Percentiles rank a stretch among this genome's conserved stretches.
Conservation (phyloP, 1,140 invertebrate species). For the Drosophila pectinifera region DNA sequence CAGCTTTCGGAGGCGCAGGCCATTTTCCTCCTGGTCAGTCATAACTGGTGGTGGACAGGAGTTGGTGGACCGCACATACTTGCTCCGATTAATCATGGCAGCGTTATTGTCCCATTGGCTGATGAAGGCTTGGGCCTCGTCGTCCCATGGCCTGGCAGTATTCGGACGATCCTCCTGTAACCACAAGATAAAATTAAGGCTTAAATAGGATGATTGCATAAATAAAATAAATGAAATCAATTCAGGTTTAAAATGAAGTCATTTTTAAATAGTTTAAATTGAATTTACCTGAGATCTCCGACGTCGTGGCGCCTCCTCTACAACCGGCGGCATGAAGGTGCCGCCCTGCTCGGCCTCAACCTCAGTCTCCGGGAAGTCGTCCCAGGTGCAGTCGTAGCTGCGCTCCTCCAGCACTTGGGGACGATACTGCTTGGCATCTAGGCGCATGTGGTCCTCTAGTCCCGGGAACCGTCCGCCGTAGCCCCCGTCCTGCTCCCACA, state of each 20-base stretch:
- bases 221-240: too few relatives aligned
- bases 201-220: too few relatives aligned
- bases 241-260: too few relatives aligned
- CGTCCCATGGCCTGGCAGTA: slow-evolving; percentile 41
- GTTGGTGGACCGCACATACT: background rate
- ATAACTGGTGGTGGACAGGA: background rate
- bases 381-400: slow-evolving; percentile 52
- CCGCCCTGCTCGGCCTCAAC: background rate
- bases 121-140: slow-evolving; percentile 32
- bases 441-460: background rate
- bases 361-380: slow-evolving; percentile 39
- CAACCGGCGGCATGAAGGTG: background rate
- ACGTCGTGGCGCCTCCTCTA: background rate
- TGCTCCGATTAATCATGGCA: slow-evolving; percentile 23
- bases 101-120: slow-evolving; percentile 38
- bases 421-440: slow-evolving; percentile 44
- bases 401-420: slow-evolving; percentile 25
- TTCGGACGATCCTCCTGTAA: slow-evolving; percentile 12
- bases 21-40: background rate
- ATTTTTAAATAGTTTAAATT: too few relatives aligned
- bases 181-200: too few relatives aligned
- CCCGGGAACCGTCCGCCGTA: background rate
- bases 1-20: background rate
- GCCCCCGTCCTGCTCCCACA: slow-evolving; percentile 55
- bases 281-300: slow-evolving; percentile 5